A percentile compares a stretch with the other conserved stretches of the same genome.
Conservation (phyloP, 2,113 vertebrate species). For the Podarcis raffonei region DNA sequence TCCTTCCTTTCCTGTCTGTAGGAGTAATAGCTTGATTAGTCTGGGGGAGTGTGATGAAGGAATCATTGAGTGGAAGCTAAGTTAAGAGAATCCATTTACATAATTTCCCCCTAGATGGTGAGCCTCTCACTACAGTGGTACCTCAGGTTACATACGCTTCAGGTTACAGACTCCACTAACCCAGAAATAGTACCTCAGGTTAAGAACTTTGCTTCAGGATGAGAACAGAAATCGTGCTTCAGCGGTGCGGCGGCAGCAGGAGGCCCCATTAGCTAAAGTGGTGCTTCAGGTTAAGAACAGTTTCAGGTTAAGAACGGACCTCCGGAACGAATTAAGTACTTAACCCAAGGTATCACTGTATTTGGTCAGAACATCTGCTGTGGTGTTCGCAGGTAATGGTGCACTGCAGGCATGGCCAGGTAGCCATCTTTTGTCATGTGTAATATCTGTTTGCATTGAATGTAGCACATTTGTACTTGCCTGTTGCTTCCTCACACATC, state of each 20-base stretch:
- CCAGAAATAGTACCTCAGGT: too few species aligned
- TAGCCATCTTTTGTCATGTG: neutral
- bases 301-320: too few species aligned
- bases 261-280: too few species aligned
- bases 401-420: neutral
- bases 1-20: conserved; percentile 26
- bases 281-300: too few species aligned
- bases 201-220: too few species aligned
- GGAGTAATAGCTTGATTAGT: conserved; percentile 48
- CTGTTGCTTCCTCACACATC: neutral
- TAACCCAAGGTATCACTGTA: neutral
- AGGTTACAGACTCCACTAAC: too few species aligned
- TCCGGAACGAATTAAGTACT: too few species aligned
- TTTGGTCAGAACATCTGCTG: conserved; percentile 50
- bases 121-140: conserved; percentile 13
- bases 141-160: too few species aligned
- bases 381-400: conserved; percentile 36
- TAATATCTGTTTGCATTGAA: neutral
- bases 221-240: too few species aligned
- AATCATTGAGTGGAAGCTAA: conserved; percentile 47
- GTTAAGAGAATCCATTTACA: conserved; percentile 38
- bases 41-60: conserved; percentile 37
- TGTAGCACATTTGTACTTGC: neutral
- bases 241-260: too few species aligned
- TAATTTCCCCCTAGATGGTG: conserved; percentile 19